Evolutionary conservation across 2,797 vertebrate genomes (phyloP).

Genomic region (Pristis pectinata): DNA sequence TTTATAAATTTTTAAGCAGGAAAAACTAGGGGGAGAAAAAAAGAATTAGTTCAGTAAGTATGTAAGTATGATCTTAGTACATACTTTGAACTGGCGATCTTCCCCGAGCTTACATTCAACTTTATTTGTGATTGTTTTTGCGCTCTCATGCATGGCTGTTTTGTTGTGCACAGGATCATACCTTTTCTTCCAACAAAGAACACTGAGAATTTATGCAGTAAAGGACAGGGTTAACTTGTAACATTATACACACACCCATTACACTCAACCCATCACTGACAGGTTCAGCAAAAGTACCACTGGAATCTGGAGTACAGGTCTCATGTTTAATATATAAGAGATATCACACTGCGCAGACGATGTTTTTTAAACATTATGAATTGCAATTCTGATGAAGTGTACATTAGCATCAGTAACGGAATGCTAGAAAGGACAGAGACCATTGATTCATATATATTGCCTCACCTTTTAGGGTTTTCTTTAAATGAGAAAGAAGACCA

Average conservation of each 20-base stretch:
- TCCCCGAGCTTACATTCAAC: background rate
- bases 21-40: no score
- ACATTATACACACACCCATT: background rate
- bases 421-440: no score
- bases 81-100: background rate
- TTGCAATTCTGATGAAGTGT: no score
- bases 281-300: background rate
- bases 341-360: background rate
- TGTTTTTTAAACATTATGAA: background rate
- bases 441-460: no score
- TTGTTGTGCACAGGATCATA: background rate
- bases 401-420: background rate
- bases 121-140: background rate
- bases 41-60: no score
- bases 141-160: background rate
- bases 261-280: background rate
- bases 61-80: background rate
- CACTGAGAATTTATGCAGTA: background rate
- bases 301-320: background rate
- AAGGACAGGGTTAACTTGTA: background rate
- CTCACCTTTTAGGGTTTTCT: slow-evolving; percentile 91
- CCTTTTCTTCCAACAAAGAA: background rate
- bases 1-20: no score
- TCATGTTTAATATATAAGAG: background rate
- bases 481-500: slow-evolving; percentile 88